Evolutionary conservation across 2,888 invertebrate genomes (phyloP), one percentile per base, ranked within the genome.

Genomic region (Amorpha juglandis): DNA sequence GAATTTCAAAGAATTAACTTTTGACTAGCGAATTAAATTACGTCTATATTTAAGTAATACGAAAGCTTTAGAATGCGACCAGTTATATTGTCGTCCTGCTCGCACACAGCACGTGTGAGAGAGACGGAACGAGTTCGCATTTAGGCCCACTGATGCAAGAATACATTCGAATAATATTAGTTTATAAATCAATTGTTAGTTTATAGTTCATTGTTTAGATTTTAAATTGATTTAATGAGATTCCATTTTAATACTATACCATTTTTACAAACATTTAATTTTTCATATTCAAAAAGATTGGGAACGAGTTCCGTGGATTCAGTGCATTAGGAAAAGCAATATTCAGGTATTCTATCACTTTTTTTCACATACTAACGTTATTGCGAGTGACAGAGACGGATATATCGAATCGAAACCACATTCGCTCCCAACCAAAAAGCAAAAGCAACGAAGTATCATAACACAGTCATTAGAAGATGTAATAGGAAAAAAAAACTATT

Each of bases 1-100:
- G 58, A 58, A 58, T 58, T 81, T 84, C 84, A 83, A 85, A 83
- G 83, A 84, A 65, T 48, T 86, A 84, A 88, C 81, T 84, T 85
- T 90, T 92, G 92, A 92, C 92, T 92, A 92, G 92, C 87, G 85
- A 88, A 89, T 90, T 87, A 88, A 87, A 88, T 87, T 87, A 88
- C 80, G 81, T 84, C 82, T 84, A 83, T 81, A 84, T 84, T 89
- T 87, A 89, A 89, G 86, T 89, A 88, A 87, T 82, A 84, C 79
- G 77, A 86, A 84, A 87, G 84, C 85, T 81, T 83, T 78, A 75
- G 76, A 79, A 81, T 74, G 74, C 76, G 74, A 74, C 71, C 69
- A 67, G 19, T 9, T n/a, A 21, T 11, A 27, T 42, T 11, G 47
- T 12, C 35, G 48, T 75, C 74, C 71, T 72, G 70, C 74, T 78